A percentile compares a stretch with the other conserved stretches of the same genome.
These are phyloP conservation scores for Oryzias curvinotus DNA, from an alignment of 2,113 vertebrate species.

Conservation along the genomic window DNA sequence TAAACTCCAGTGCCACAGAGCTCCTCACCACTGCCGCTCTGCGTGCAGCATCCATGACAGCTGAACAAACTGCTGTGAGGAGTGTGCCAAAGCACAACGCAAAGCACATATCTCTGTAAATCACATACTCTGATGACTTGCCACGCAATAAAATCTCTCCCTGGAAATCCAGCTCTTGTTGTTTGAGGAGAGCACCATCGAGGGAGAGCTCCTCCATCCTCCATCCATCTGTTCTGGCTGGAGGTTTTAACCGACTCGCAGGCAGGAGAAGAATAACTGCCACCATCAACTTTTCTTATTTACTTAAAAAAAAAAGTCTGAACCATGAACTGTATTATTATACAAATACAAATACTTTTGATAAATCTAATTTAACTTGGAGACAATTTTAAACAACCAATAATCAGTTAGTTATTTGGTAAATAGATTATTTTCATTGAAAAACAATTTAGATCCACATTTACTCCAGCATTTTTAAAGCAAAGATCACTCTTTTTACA, in stretches of 20 bases:
- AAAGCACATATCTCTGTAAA: conserved; percentile 50
- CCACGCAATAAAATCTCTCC: conserved; percentile 53
- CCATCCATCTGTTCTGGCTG: conserved; percentile 49
- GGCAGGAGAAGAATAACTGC: background rate
- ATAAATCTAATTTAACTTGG: too few relatives aligned
- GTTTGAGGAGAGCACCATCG: conserved; percentile 22
- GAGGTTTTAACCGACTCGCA: conserved; percentile 25
- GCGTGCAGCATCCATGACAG: conserved; percentile 51
- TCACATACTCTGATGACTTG: conserved; percentile 48
- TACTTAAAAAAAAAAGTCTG: background rate
- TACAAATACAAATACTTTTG: too few relatives aligned
- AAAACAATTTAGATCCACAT: too few relatives aligned
- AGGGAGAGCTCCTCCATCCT: conserved; percentile 32
- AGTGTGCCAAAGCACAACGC: conserved; percentile 19
- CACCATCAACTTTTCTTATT: conserved; percentile 6
- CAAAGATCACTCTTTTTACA: too few relatives aligned
- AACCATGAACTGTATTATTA: background rate
- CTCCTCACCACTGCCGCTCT: conserved; percentile 9
- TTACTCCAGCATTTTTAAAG: too few relatives aligned
- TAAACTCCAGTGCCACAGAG: conserved; percentile 32
- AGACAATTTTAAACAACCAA: too few relatives aligned
- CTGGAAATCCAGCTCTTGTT: conserved; percentile 36
- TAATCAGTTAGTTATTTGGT: too few relatives aligned
- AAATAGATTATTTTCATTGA: too few relatives aligned
- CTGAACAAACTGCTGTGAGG: conserved; percentile 60